Conservation (phyloP, 1,140 invertebrate genomes). For the Drosophila ogumai region DNA sequence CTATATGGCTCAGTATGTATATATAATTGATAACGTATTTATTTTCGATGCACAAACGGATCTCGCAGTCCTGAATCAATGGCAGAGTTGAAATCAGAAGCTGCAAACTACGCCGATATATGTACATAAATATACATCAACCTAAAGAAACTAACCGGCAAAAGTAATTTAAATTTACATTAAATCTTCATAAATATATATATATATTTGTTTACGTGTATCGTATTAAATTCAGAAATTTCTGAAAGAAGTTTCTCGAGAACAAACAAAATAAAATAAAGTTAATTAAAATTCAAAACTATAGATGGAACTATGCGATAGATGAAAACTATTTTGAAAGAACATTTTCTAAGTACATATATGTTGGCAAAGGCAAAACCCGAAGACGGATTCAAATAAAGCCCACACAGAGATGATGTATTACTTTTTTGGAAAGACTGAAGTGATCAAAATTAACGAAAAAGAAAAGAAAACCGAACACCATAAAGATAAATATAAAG, state of each 20-base stretch:
- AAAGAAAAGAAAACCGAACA: constrained; percentile 34
- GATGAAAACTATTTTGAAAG: constrained; percentile 52
- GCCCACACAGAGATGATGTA: constrained; percentile 35
- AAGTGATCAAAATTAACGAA: constrained; percentile 77
- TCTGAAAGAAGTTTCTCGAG: constrained; percentile 59
- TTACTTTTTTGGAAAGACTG: constrained; percentile 81
- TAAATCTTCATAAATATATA: constrained; percentile 32
- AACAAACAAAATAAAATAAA: constrained; percentile 2
- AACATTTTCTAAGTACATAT: constrained; percentile 45
- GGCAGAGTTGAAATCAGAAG: constrained; percentile 43
- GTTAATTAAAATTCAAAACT: constrained; percentile 31
- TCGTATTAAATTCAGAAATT: constrained; percentile 65
- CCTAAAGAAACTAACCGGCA: constrained; percentile 36
- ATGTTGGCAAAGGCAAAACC: constrained; percentile 27
- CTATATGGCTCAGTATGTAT: constrained; percentile 22
- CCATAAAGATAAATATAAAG: constrained; percentile 3
- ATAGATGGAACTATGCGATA: constrained; percentile 56
- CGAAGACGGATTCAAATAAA: constrained; percentile 12
- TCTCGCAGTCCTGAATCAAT: constrained; percentile 69
- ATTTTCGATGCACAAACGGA: constrained; percentile 66
- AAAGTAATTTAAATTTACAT: constrained; percentile 49
- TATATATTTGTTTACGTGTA: constrained; percentile 58
- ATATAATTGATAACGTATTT: constrained; percentile 53
- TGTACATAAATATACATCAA: constrained; percentile 68
- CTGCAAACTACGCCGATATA: constrained; percentile 57